A percentile compares a stretch with the other conserved stretches of the same genome.
Evolutionary conservation across 2,113 vertebrate genomes (phyloP).

Genomic region (Grammomys dolichurus): DNA sequence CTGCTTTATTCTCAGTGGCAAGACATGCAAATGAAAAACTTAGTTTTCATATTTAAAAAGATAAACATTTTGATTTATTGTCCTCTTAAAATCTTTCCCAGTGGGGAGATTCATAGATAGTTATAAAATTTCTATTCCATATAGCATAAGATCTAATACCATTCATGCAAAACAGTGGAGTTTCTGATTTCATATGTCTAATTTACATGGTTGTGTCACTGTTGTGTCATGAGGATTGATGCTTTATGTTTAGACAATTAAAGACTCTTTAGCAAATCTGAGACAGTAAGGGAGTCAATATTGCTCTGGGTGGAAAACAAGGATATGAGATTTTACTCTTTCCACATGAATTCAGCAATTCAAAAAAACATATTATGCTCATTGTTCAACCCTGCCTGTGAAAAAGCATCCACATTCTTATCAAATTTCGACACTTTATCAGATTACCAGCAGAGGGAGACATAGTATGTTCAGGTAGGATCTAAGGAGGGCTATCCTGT

Average conservation of each 20-base stretch:
- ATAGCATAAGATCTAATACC: background rate
- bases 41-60: background rate
- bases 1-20: too few relatives aligned
- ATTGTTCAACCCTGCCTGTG: background rate
- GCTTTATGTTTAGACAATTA: background rate
- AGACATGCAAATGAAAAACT: background rate
- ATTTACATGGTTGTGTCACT: background rate
- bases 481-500: too few relatives aligned
- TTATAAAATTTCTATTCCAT: background rate
- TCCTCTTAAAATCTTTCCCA: background rate
- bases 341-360: background rate
- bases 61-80: background rate
- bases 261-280: background rate
- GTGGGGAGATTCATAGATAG: background rate
- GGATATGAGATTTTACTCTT: background rate
- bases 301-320: background rate
- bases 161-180: background rate
- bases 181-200: background rate
- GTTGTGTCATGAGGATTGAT: background rate
- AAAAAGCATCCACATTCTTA: background rate
- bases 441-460: background rate
- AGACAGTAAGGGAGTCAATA: background rate
- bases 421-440: background rate
- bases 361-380: background rate
- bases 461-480: background rate